Evolutionary conservation across 2,113 vertebrate species (phyloP).

Genomic region (Odontophorus gujanensis): DNA sequence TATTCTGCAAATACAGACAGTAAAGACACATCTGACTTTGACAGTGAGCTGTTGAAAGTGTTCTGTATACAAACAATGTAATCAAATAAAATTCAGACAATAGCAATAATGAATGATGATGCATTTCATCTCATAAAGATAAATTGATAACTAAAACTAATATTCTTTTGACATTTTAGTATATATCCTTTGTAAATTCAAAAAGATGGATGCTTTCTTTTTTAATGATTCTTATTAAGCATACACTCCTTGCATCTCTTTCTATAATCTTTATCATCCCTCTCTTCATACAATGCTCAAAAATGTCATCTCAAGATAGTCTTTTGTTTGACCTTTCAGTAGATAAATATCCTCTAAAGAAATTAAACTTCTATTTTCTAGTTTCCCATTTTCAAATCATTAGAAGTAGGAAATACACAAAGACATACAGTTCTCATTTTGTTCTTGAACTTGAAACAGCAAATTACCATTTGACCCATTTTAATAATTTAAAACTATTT

Average conservation of each 20-base stretch:
- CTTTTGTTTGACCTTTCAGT: slow-evolving; percentile 58
- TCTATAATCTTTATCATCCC: slow-evolving; percentile 6
- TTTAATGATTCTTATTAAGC: not conserved
- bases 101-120: not conserved
- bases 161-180: slow-evolving; percentile 13
- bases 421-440: not conserved
- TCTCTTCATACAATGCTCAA: slow-evolving; percentile 32
- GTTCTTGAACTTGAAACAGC: slow-evolving; percentile 21
- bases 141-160: not conserved
- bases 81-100: slow-evolving; percentile 20
- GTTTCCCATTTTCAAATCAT: slow-evolving; percentile 31
- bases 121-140: not conserved
- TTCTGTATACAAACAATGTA: not conserved
- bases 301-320: slow-evolving; percentile 57
- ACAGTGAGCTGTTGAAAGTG: not conserved
- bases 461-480: slow-evolving; percentile 40
- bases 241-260: slow-evolving; percentile 26
- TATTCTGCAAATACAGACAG: slow-evolving; percentile 21
- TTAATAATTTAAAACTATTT: slow-evolving; percentile 25
- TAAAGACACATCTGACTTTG: slow-evolving; percentile 11
- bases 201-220: not conserved
- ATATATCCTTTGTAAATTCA: slow-evolving; percentile 5
- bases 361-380: slow-evolving; percentile 41
- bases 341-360: slow-evolving; percentile 36
- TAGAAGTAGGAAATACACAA: not conserved